These are phyloP conservation scores for Varanus salvator DNA, from an alignment of 2,113 vertebrate genomes.

Conservation along the genomic window DNA sequence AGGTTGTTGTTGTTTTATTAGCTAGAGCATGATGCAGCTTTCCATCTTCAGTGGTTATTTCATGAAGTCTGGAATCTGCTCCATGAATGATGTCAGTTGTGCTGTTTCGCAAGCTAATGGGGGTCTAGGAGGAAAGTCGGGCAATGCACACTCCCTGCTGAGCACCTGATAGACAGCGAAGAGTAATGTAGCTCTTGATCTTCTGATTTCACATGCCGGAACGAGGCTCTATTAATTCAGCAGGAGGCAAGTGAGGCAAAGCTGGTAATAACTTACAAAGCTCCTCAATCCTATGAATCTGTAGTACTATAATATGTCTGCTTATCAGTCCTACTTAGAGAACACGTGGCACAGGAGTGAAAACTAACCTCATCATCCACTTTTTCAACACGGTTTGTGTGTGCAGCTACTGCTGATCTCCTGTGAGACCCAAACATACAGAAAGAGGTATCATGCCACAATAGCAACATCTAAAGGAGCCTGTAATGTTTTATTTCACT, in stretches of 20 bases:
- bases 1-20: neutral
- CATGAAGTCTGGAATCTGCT: conserved; percentile 1
- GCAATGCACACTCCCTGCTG: neutral
- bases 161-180: neutral
- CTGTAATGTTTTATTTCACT: neutral
- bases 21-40: neutral
- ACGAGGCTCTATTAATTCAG: neutral
- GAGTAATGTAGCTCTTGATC: neutral
- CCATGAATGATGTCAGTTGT: neutral
- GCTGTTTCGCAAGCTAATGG: conserved; percentile 12
- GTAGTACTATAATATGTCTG: neutral
- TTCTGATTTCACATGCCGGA: neutral
- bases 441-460: neutral
- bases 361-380: too few species aligned
- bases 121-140: neutral
- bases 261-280: conserved; percentile 21
- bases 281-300: neutral
- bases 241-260: neutral
- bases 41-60: neutral
- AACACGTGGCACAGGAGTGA: neutral
- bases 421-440: neutral
- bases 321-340: neutral
- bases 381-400: neutral
- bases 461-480: neutral
- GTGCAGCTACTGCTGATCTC: neutral